These are phyloP conservation scores for Thymelicus acteon DNA, from an alignment of 2,888 invertebrate species.

Conservation along the genomic window DNA sequence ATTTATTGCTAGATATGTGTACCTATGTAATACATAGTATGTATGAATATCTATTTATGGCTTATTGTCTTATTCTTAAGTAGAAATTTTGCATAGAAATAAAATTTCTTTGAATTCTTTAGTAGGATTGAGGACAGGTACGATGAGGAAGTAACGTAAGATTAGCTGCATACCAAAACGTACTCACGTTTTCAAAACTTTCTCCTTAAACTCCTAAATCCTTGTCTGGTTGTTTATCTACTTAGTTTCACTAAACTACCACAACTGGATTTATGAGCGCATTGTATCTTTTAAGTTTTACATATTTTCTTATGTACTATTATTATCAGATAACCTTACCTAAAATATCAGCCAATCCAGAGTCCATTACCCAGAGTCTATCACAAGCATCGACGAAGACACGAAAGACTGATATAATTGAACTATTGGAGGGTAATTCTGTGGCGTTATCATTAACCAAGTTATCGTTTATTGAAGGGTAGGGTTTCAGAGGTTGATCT, in stretches of 20 bases:
- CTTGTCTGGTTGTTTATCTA: conserved; percentile 5
- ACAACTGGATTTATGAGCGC: background rate
- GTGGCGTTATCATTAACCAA: conserved; percentile 85
- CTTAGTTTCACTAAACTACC: background rate
- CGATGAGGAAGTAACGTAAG: background rate
- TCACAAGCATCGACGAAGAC: conserved; percentile 90
- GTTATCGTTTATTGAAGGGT: conserved; percentile 92
- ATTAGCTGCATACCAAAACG: conserved; percentile 1
- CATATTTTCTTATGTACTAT: background rate
- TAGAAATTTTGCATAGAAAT: too few species aligned
- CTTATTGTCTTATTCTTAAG: too few species aligned
- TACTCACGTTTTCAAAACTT: conserved; percentile 8
- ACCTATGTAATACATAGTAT: too few species aligned
- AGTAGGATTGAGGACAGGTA: too few species aligned
- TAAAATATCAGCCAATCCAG: conserved; percentile 90
- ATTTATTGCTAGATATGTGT: too few species aligned
- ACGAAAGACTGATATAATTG: conserved; percentile 90
- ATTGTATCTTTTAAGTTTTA: background rate
- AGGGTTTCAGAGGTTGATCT: conserved; percentile 90
- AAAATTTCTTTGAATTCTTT: too few species aligned
- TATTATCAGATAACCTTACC: conserved; percentile 70
- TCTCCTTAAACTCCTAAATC: conserved; percentile 8
- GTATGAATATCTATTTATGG: too few species aligned
- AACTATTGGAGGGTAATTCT: conserved; percentile 82
- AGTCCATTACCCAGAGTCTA: conserved; percentile 93